Evolutionary conservation across 2,113 vertebrate genomes (phyloP), one percentile per base, ranked within the genome.

Genomic region (Jaculus jaculus): DNA sequence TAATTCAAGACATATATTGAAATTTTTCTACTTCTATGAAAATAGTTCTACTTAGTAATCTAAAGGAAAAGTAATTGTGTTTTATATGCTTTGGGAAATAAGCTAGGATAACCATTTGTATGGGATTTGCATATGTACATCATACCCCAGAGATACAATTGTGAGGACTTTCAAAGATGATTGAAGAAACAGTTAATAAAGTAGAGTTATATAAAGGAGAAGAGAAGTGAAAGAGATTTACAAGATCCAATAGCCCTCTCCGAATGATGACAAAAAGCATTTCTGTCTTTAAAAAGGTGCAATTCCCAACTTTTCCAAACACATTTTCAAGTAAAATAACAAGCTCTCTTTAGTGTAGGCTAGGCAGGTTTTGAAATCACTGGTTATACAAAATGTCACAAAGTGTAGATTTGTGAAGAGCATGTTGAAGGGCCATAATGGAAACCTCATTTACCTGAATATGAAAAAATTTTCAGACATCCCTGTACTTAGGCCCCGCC

Each of bases 1-100:
- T 96, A 95, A 95, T 96, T 93, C 73, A 96, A 94, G 17, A 79
- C n/a, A 73, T 61, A 63, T 91, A 94, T 95, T 91, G 72, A 87
- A 11, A 20, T 34, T 79, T 94, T 94, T 91, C 87, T 73, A 88
- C 39, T 30, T 91, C 30, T 83, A 32, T 60, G 89, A 87, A 89
- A 91, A 69, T 90, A 60, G 20, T 74, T 96, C 83, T 65, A 60
- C 32, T 61, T 91, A 58, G 11, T 72, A 78, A 94, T 30, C 72
- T 74, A 58, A 80, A 91, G 79, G 89, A 58, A 63, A 85, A 28
- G 1, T 61, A 75, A 94, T 90, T 94, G 37, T 91, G 39, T 91
- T 93, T 75, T 20, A 39, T 30, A 72, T 26, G 24, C 30, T 91
- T 85, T 84, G 3, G 32, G 80, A 54, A 88, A 75, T 73, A 84